Conservation (phyloP, 2,888 invertebrate genomes). For the Cataglyphis altisquamis region DNA sequence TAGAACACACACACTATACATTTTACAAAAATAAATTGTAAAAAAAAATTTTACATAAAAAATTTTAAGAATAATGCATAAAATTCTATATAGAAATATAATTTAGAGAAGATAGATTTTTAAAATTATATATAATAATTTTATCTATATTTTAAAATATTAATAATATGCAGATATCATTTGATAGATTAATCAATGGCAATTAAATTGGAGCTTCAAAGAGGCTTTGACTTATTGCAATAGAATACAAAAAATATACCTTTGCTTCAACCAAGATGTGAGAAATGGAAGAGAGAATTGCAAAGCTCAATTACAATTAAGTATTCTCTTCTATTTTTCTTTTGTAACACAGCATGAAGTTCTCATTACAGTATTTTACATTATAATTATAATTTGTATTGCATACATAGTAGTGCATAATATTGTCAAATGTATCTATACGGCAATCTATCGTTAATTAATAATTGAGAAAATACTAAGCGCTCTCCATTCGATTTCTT, state of each 20-base stretch:
- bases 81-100: background rate
- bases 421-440: too few relatives aligned
- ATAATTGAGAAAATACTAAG: too few relatives aligned
- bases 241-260: background rate
- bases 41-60: background rate
- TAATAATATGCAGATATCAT: background rate
- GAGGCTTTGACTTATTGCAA: background rate
- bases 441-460: too few relatives aligned
- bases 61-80: background rate
- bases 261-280: background rate
- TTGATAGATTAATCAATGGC: background rate
- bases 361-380: too few relatives aligned
- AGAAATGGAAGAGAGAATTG: background rate
- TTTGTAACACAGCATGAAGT: background rate
- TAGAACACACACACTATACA: conserved; percentile 28
- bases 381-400: too few relatives aligned
- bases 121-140: background rate
- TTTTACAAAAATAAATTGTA: conserved; percentile 14
- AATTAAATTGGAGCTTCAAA: background rate
- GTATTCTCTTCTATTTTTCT: background rate
- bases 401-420: too few relatives aligned
- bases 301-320: background rate
- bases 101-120: background rate
- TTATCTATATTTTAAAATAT: background rate
- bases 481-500: too few relatives aligned